These are phyloP conservation scores for Cryptus armator DNA, from an alignment of 2,888 invertebrate genomes.

Conservation along the genomic window DNA sequence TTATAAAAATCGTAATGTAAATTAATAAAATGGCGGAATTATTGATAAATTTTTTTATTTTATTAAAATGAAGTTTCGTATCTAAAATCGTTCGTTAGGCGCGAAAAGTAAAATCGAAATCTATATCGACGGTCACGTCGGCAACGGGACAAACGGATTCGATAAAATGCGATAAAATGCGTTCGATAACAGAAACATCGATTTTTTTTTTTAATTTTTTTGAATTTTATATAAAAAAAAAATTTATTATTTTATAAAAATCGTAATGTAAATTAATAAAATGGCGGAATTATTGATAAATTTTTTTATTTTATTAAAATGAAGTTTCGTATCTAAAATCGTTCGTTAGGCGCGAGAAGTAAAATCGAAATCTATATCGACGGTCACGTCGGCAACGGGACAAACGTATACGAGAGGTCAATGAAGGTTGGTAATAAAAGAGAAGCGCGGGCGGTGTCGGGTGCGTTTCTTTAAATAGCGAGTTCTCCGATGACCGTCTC, in stretches of 20 bases:
- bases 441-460: conserved; percentile 65
- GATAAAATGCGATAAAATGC: too few species aligned
- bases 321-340: too few species aligned
- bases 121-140: conserved; percentile 52
- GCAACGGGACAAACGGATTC: conserved; percentile 23
- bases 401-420: conserved; percentile 68
- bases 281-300: too few species aligned
- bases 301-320: not conserved
- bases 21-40: too few species aligned
- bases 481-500: conserved; percentile 77
- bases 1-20: too few species aligned
- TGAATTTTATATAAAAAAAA: too few species aligned
- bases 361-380: conserved; percentile 52
- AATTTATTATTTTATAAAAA: too few species aligned
- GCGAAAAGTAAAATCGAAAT: conserved; percentile 49
- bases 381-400: conserved; percentile 54
- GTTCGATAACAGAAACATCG: too few species aligned
- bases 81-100: too few species aligned
- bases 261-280: too few species aligned
- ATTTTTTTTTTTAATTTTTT: too few species aligned
- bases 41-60: not conserved
- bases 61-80: not conserved
- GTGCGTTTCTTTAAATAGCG: conserved; percentile 77
- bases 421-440: conserved; percentile 74
- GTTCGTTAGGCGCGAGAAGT: not conserved